Conservation (phyloP, 2,888 invertebrate species). For the Drosophila quinaria region DNA sequence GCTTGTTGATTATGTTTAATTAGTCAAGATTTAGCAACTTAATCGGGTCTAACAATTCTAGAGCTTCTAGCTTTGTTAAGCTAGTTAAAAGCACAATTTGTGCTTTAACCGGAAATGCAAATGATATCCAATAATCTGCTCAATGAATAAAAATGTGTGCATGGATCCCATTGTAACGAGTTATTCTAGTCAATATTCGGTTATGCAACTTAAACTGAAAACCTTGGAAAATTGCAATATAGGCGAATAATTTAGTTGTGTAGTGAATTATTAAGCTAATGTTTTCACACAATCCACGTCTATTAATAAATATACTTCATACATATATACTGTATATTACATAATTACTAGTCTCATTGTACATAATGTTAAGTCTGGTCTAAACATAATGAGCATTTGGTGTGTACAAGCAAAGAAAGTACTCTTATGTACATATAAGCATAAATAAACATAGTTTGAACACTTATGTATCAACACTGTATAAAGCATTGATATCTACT, state of each 20-base stretch:
- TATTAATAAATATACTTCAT: constrained; percentile 37
- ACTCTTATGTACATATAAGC: constrained; percentile 38
- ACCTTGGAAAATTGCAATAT: constrained; percentile 63
- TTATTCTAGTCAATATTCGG: constrained; percentile 66
- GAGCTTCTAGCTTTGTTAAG: neutral
- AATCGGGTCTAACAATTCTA: constrained; percentile 16
- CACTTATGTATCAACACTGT: constrained; percentile 41
- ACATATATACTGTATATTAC: constrained; percentile 23
- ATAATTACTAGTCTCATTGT: constrained; percentile 52
- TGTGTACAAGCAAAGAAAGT: constrained; percentile 69
- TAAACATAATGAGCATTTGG: constrained; percentile 70
- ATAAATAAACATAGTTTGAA: constrained; percentile 20
- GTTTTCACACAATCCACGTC: constrained; percentile 41
- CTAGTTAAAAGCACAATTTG: neutral
- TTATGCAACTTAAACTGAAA: constrained; percentile 25
- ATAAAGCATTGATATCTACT: constrained; percentile 43
- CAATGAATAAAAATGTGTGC: neutral
- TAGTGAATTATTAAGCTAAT: constrained; percentile 55
- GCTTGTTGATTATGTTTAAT: constrained; percentile 77
- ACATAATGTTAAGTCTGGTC: constrained; percentile 55
- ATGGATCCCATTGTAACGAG: constrained; percentile 36
- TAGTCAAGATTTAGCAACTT: constrained; percentile 65
- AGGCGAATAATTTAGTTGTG: constrained; percentile 63
- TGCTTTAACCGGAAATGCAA: constrained; percentile 3
- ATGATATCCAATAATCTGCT: constrained; percentile 7